Evolutionary conservation across 2,888 invertebrate species (phyloP).

Genomic region (Dolichomitus sp.): DNA sequence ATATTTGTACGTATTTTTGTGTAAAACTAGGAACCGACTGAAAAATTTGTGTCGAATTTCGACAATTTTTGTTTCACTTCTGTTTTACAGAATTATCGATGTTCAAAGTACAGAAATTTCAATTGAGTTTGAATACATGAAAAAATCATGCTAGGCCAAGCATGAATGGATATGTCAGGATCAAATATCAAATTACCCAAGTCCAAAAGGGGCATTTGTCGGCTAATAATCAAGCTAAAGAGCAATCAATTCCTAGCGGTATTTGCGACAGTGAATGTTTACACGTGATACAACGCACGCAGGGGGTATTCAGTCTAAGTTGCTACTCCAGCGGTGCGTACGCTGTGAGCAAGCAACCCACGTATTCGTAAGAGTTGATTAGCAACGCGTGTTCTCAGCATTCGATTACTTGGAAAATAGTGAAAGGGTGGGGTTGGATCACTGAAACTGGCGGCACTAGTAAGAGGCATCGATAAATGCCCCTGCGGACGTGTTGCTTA

Average conservation of each 20-base stretch:
- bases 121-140: not conserved
- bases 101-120: too few species aligned
- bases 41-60: too few species aligned
- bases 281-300: not conserved
- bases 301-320: not conserved
- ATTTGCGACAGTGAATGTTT: slow-evolving; percentile 17
- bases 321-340: not conserved
- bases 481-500: slow-evolving; percentile 5
- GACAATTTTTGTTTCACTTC: too few species aligned
- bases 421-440: not conserved
- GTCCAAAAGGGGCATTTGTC: not conserved
- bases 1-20: too few species aligned
- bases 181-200: not conserved
- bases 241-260: not conserved
- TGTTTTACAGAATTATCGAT: too few species aligned
- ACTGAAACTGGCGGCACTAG: not conserved
- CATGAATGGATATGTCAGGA: not conserved
- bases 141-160: not conserved
- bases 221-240: slow-evolving; percentile 14
- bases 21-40: too few species aligned
- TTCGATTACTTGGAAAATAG: slow-evolving; percentile 19
- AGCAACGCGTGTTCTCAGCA: slow-evolving; percentile 24
- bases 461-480: slow-evolving; percentile 12
- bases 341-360: not conserved
- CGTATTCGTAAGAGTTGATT: slow-evolving; percentile 10